Conservation (phyloP, 2,797 vertebrate genomes). For the Halcyon badia region DNA sequence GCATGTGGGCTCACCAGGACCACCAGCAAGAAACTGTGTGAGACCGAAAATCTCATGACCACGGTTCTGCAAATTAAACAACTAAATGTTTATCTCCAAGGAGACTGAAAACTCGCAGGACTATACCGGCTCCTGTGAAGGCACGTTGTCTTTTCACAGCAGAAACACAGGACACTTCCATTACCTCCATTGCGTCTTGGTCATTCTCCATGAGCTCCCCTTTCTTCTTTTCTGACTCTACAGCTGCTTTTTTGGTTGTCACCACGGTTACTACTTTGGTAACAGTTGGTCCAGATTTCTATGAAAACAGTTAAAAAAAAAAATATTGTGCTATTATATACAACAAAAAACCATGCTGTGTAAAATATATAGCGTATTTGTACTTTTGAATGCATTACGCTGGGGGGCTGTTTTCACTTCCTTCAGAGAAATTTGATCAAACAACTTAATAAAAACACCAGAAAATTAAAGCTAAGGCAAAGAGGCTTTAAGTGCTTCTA, state of each 20-base stretch:
- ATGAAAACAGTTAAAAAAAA: neutral
- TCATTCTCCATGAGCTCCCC: constrained; percentile 99
- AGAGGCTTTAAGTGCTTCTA: neutral
- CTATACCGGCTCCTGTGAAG: neutral
- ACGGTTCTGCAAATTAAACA: neutral
- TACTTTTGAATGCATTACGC: neutral
- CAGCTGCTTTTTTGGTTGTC: constrained; percentile 92
- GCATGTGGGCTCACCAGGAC: too few relatives aligned
- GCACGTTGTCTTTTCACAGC: fast-evolving
- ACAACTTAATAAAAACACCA: neutral
- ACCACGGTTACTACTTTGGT: constrained; percentile 96
- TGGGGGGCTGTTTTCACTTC: neutral
- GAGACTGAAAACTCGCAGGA: neutral
- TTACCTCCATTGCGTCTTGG: constrained; percentile 99
- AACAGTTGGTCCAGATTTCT: constrained; percentile 93
- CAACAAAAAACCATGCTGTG: neutral
- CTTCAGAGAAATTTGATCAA: neutral
- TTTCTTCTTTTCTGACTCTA: constrained; percentile 93
- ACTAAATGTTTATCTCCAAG: neutral
- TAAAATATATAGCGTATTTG: neutral
- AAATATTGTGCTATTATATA: fast-evolving
- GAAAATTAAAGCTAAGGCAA: neutral
- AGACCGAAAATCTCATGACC: neutral
- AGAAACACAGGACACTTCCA: neutral
- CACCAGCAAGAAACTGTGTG: neutral